phyloP scores from a whole-genome alignment of 2,888 invertebrate species.

The Dimorphilus gyrociliatus region DNA sequence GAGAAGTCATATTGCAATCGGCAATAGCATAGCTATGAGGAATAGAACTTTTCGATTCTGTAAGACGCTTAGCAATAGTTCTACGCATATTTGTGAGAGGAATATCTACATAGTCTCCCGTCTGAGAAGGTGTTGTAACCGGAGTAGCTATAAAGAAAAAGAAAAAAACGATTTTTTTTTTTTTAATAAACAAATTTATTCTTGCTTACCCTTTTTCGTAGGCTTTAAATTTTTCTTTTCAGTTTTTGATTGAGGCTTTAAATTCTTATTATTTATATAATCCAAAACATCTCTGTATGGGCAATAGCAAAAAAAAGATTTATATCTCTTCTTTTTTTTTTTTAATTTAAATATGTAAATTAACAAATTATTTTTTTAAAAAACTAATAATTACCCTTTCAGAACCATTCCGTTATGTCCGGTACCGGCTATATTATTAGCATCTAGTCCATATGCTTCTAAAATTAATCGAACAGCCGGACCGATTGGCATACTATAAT shows the following conservation, averaged over 20 bases:
- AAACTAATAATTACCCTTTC: no score
- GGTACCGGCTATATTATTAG: no score
- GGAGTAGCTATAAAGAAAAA: no score
- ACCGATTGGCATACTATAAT: no score
- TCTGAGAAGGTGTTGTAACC: slow-evolving; percentile 23
- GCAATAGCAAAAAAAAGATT: slow-evolving; percentile 1
- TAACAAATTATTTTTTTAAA: no score
- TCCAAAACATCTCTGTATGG: slow-evolving; percentile 25
- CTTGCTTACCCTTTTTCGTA: slow-evolving; percentile 21
- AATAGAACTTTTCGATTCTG: slow-evolving; percentile 49
- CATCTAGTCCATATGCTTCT: no score
- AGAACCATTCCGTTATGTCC: no score
- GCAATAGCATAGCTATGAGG: slow-evolving; percentile 51
- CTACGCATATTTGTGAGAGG: slow-evolving; percentile 46
- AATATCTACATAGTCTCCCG: slow-evolving; percentile 41
- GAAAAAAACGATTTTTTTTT: no score
- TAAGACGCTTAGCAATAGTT: slow-evolving; percentile 49
- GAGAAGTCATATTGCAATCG: slow-evolving; percentile 42
- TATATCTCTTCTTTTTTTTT: neutral
- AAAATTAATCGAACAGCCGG: no score
- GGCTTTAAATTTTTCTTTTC: no score
- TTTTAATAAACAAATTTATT: no score
- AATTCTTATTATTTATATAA: slow-evolving; percentile 16
- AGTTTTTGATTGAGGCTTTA: slow-evolving; percentile 17
- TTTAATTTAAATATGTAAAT: slow-evolving; percentile 3